Conservation (phyloP, 1,140 invertebrate genomes). For the Formica exsecta region DNA sequence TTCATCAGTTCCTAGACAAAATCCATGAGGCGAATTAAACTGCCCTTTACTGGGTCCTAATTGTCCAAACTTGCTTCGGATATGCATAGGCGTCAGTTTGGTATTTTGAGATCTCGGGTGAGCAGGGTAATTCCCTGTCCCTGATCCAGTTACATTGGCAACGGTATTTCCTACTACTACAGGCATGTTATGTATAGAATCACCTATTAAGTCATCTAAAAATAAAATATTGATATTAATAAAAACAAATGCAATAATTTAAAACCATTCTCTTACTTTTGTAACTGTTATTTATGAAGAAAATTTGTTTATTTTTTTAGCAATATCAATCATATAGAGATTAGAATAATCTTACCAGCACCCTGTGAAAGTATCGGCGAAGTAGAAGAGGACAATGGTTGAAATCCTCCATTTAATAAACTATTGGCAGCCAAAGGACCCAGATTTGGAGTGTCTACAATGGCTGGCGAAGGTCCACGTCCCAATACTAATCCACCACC, state of each 20-base stretch:
- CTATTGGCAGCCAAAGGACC: constrained; percentile 85
- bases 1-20: constrained; percentile 97
- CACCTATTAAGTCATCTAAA: constrained; percentile 83
- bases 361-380: constrained; percentile 88
- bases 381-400: constrained; percentile 88
- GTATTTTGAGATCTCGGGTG: constrained; percentile 88
- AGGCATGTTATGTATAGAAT: constrained; percentile 84
- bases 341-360: constrained; percentile 75
- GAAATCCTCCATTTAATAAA: constrained; percentile 87
- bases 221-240: constrained; percentile 52
- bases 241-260: constrained; percentile 23
- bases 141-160: constrained; percentile 79
- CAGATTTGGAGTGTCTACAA: constrained; percentile 84
- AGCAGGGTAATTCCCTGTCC: constrained; percentile 85
- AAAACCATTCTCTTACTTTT: too few species aligned
- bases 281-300: background rate
- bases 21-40: constrained; percentile 98
- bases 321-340: constrained; percentile 3
- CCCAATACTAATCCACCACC: constrained; percentile 83
- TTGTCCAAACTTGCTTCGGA: constrained; percentile 97
- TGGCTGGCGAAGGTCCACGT: constrained; percentile 86
- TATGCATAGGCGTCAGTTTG: constrained; percentile 93
- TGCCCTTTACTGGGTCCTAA: constrained; percentile 96
- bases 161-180: constrained; percentile 79
- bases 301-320: background rate